Percentiles rank a stretch among this genome's conserved stretches.
Evolutionary conservation across 2,113 vertebrate species (phyloP).

Genomic region (Chiloscyllium plagiosum): DNA sequence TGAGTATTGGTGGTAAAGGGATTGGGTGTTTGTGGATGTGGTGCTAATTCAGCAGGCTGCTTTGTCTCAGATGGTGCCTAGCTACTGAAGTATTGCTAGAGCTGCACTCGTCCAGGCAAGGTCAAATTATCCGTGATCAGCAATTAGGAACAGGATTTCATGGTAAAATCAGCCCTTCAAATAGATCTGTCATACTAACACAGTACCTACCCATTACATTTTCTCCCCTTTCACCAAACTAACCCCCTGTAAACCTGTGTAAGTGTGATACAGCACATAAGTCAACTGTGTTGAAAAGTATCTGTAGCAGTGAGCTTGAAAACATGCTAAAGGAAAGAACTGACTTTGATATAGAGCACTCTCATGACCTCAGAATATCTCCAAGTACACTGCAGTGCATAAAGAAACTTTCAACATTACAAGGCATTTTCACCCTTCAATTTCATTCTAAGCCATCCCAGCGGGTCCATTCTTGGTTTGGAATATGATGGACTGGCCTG

Average conservation of each 20-base stretch:
- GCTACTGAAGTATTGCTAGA: no score
- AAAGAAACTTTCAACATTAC: no score
- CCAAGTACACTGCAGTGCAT: not conserved
- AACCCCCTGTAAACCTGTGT: not conserved
- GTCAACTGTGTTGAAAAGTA: not conserved
- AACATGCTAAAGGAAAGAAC: not conserved
- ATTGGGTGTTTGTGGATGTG: no score
- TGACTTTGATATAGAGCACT: not conserved
- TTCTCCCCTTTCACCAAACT: not conserved
- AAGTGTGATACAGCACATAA: not conserved
- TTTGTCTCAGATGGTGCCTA: no score
- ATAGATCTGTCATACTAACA: not conserved
- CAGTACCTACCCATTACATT: not conserved
- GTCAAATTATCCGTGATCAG: not conserved
- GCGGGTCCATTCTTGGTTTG: no score
- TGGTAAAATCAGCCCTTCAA: not conserved
- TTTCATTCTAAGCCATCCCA: no score
- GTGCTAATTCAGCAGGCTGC: no score
- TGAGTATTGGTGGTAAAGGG: no score
- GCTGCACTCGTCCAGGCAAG: not conserved
- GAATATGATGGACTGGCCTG: no score
- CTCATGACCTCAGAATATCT: not conserved
- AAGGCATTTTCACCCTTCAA: no score
- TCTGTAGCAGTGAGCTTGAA: not conserved
- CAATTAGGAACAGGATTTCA: not conserved